These are phyloP conservation scores for Patella ulyssiponensis DNA, from an alignment of 2,888 invertebrate species.

Conservation along the genomic window DNA sequence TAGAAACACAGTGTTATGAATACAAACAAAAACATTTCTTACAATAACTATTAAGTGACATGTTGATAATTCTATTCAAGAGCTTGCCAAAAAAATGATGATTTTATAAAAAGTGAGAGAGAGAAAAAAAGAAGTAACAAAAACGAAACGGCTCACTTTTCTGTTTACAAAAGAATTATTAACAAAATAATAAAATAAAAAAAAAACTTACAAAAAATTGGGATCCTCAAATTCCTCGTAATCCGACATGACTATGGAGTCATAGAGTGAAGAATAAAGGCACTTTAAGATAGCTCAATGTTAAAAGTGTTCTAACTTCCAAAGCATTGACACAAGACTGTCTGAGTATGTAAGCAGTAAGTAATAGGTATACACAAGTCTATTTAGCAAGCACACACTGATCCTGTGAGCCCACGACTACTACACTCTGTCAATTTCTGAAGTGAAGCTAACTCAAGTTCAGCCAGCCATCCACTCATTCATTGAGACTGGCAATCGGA, in stretches of 20 bases:
- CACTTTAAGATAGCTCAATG: neutral
- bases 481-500: neutral
- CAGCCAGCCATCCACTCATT: conserved; percentile 7
- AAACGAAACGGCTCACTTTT: too few species aligned
- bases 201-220: conserved; percentile 3
- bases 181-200: neutral
- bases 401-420: conserved; percentile 1
- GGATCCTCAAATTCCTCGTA: conserved; percentile 13
- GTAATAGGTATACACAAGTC: neutral
- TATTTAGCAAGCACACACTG: neutral
- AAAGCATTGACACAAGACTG: neutral
- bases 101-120: too few species aligned
- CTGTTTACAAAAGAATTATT: too few species aligned
- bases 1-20: too few species aligned
- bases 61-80: too few species aligned
- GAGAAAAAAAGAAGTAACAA: too few species aligned
- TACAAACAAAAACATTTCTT: too few species aligned
- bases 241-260: conserved; percentile 6
- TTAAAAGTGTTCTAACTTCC: conserved; percentile 4
- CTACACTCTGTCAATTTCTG: conserved; percentile 2
- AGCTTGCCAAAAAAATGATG: too few species aligned
- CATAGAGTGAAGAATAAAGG: neutral
- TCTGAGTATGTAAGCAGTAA: neutral
- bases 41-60: too few species aligned
- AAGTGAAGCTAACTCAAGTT: neutral